Conservation (phyloP, 35 echinoderm and acorn worm species). For the Apostichopus parvimensis region DNA sequence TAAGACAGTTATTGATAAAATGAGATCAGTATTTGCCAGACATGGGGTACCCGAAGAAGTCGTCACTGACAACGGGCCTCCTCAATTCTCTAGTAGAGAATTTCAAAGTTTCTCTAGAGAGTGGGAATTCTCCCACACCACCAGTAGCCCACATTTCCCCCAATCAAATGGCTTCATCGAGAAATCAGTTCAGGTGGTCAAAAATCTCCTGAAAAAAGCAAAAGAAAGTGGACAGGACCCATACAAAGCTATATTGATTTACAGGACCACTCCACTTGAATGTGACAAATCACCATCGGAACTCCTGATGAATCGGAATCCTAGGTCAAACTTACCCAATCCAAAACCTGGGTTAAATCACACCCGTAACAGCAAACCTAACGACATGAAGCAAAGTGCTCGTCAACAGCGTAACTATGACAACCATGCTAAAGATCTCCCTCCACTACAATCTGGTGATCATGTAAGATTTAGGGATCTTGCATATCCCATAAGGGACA, state of each 20-base stretch:
- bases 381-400: background rate
- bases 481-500: background rate
- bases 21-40: slow-evolving; percentile 52
- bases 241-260: slow-evolving; percentile 39
- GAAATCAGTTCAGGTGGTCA: slow-evolving; percentile 42
- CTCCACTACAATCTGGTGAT: background rate
- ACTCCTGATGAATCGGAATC: slow-evolving; percentile 36
- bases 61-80: slow-evolving; percentile 58
- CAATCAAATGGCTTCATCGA: slow-evolving; percentile 54
- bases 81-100: slow-evolving; percentile 51
- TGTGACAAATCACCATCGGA: slow-evolving; percentile 52
- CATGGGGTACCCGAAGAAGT: slow-evolving; percentile 49
- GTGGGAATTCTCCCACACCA: slow-evolving; percentile 62
- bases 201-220: slow-evolving; percentile 36
- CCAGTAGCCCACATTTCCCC: slow-evolving; percentile 39
- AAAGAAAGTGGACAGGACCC: slow-evolving; percentile 47
- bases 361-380: background rate
- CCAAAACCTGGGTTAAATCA: slow-evolving; percentile 9
- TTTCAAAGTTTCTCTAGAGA: slow-evolving; percentile 46
- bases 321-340: slow-evolving; percentile 48
- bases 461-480: slow-evolving; percentile 14
- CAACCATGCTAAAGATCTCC: slow-evolving; percentile 23
- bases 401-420: slow-evolving; percentile 14
- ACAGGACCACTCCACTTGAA: slow-evolving; percentile 43
- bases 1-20: slow-evolving; percentile 51